phyloP scores from a whole-genome alignment of 2,888 invertebrate genomes.

The Drymonia ruficornis region DNA sequence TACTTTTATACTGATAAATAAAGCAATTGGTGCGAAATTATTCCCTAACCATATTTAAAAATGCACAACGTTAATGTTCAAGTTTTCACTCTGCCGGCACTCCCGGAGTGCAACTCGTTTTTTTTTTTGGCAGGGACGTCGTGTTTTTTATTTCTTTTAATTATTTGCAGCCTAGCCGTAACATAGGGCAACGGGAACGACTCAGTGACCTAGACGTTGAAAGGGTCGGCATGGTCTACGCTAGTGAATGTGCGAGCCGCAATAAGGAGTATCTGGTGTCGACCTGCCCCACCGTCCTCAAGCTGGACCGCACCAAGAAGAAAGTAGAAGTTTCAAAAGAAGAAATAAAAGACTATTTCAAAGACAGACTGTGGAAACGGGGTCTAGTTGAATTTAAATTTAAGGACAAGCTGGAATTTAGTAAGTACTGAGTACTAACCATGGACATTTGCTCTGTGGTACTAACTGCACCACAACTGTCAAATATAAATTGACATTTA shows the following conservation, averaged over 20 bases:
- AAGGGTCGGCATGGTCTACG: slow-evolving; percentile 63
- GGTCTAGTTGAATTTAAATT: slow-evolving; percentile 65
- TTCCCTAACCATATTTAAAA: too few species aligned
- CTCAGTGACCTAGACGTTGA: slow-evolving; percentile 68
- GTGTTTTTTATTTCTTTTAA: neutral
- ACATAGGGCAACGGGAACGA: slow-evolving; percentile 70
- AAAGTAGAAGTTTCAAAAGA: slow-evolving; percentile 23
- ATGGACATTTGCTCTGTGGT: too few species aligned
- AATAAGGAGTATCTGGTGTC: slow-evolving; percentile 66
- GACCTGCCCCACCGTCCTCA: slow-evolving; percentile 70
- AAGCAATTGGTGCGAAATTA: too few species aligned
- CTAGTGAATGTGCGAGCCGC: slow-evolving; percentile 63
- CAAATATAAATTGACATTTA: too few species aligned
- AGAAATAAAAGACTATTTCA: slow-evolving; percentile 63
- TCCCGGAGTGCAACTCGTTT: too few species aligned
- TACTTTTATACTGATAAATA: too few species aligned
- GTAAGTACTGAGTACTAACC: slow-evolving; percentile 52
- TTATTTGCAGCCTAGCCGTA: slow-evolving; percentile 34
- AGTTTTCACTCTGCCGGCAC: too few species aligned
- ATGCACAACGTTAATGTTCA: too few species aligned
- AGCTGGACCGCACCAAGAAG: slow-evolving; percentile 8
- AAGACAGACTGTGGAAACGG: slow-evolving; percentile 63
- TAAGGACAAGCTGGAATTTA: slow-evolving; percentile 61
- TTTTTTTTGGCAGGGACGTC: too few species aligned
- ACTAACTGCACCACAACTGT: neutral